phyloP scores from a whole-genome alignment of 2,113 vertebrate genomes.

The Platichthys stellatus region DNA sequence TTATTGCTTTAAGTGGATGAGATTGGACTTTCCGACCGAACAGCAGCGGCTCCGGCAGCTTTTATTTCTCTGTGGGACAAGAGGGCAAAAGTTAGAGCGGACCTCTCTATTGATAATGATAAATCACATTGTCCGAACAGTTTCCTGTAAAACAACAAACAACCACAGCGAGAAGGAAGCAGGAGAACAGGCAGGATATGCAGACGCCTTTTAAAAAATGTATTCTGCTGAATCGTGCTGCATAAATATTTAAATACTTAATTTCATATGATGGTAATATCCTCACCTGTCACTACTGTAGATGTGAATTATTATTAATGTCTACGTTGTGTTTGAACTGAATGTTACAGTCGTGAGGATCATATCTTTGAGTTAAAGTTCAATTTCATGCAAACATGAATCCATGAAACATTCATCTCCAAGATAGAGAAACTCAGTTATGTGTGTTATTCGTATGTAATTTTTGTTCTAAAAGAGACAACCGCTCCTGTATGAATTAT shows the following conservation, averaged over 20 bases:
- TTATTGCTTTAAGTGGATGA: constrained; percentile 70
- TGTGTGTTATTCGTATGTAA: no score
- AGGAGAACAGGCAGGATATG: not conserved
- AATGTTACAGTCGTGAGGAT: no score
- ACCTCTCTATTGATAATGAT: constrained; percentile 41
- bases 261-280: not conserved
- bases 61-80: constrained; percentile 62
- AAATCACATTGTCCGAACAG: constrained; percentile 10
- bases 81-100: constrained; percentile 7
- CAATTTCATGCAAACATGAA: no score
- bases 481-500: no score
- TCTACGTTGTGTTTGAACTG: not conserved
- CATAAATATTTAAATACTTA: not conserved
- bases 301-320: not conserved
- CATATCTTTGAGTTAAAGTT: no score
- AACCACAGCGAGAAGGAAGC: no score
- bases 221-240: not conserved
- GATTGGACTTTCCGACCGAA: constrained; percentile 46
- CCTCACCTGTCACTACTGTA: not conserved
- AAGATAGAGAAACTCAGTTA: no score
- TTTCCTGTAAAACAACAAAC: no score
- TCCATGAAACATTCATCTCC: no score
- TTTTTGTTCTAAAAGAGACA: no score
- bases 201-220: constrained; percentile 15
- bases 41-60: constrained; percentile 27